Base-by-base conservation (phyloP, 1,140 invertebrate genomes). In the Drosophila chauvacae region DNA sequence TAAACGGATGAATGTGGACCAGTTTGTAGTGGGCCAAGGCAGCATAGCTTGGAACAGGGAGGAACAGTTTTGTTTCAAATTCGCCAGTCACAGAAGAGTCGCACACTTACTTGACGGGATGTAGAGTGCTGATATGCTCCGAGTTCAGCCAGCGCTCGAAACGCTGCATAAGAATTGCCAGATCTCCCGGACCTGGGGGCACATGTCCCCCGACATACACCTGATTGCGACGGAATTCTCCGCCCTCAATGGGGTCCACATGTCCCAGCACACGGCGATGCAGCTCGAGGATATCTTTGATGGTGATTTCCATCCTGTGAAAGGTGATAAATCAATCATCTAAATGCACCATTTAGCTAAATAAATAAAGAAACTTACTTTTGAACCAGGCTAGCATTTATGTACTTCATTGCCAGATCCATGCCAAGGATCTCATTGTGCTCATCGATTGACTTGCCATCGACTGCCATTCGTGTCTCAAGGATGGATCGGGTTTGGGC, bases 361-460 rank as follows among this genome's bases (percentile, higher is more conserved):
- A 14, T 16, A 16, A 26, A 35, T 16, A 20, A 20, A 11, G 23
- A 23, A 39, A 50, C 85, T 71, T 85, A 94, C 94, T 94, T 94
- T 80, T 96, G 96, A 26, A 98, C 94, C 47, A 99, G 94, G 65
- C 96, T 97, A n/a, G 95, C 95, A 93, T 99, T 99, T 13, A 99
- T 96, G 92, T 97, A 99, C 85, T 98, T 97, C 94, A 99, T 96
- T 4, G 98, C 98, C 30, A 97, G 95, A 93, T 99, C 98, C 90
- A 99, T 93, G 59, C 97, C 97, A 30, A 98, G 93, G 85, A 98
- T 97, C 94, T 99, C 98, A 94, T 99, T 99, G 91, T 99, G 98
- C 91, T 99, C 98, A 69, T 97, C 95, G 35, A 99, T 96, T 92
- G 97, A 98, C 93, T 99, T 99, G 0, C 98, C 98, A 51, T 95